These are phyloP conservation scores for Myioborus melanocephalus DNA, from an alignment of 2,797 vertebrate genomes.

Conservation along the genomic window DNA sequence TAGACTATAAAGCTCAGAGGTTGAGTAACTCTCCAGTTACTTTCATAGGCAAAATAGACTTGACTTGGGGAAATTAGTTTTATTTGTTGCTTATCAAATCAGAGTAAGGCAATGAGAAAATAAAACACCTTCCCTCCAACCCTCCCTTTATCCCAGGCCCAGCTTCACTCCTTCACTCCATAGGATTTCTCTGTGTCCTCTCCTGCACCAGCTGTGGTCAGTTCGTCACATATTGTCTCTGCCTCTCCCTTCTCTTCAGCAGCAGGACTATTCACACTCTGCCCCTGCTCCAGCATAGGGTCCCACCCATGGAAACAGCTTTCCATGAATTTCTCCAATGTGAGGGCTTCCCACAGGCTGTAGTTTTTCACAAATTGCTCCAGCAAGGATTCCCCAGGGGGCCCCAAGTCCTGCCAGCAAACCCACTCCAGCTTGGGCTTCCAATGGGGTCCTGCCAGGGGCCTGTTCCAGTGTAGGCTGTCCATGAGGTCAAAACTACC, in stretches of 20 bases:
- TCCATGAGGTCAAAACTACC: not conserved
- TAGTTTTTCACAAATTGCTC: not conserved
- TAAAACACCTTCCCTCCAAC: not conserved
- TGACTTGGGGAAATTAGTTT: not conserved
- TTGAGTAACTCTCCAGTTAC: not conserved
- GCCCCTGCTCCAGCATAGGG: fast-evolving
- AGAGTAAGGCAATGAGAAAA: not conserved
- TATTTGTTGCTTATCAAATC: not conserved
- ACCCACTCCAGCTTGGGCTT: not conserved
- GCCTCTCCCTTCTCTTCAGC: not conserved
- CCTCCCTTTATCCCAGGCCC: not conserved
- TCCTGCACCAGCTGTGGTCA: not conserved
- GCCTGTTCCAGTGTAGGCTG: not conserved
- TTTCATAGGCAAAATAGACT: not conserved
- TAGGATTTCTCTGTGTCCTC: not conserved
- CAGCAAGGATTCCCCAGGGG: fast-evolving
- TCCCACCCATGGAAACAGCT: not conserved
- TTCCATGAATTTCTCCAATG: not conserved
- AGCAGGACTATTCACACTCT: not conserved
- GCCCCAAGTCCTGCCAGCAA: not conserved
- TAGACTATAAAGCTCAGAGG: not conserved
- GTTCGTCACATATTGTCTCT: not conserved
- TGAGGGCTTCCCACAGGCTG: not conserved
- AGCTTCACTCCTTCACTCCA: not conserved
- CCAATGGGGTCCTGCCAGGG: not conserved